These are phyloP conservation scores for Meriones unguiculatus DNA, from an alignment of 2,113 vertebrate genomes.

Conservation along the genomic window DNA sequence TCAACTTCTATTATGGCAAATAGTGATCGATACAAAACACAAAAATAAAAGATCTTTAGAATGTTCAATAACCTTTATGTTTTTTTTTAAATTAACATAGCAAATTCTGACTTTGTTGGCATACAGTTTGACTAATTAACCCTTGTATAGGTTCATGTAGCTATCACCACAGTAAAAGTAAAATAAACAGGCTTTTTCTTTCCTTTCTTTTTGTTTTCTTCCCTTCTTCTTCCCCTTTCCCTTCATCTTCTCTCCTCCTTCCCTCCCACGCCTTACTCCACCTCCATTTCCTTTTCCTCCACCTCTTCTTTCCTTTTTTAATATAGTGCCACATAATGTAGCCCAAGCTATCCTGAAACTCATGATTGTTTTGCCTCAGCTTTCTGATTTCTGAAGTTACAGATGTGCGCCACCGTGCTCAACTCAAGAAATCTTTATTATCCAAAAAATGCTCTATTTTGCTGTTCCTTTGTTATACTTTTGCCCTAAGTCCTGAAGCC, in stretches of 20 bases:
- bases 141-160: slow-evolving; percentile 9
- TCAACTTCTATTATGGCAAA: slow-evolving; percentile 45
- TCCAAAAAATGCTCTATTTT: neutral
- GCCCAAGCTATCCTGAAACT: neutral
- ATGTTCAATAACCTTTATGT: neutral
- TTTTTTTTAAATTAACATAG: slow-evolving; percentile 49
- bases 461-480: neutral
- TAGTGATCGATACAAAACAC: neutral
- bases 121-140: neutral
- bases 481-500: neutral
- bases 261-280: neutral
- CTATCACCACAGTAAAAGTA: neutral
- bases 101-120: slow-evolving; percentile 30
- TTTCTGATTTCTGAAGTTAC: neutral
- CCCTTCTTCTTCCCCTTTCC: no score
- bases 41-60: slow-evolving; percentile 47
- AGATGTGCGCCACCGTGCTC: neutral
- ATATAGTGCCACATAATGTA: neutral
- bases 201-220: neutral
- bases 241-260: neutral
- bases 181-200: neutral
- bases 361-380: neutral
- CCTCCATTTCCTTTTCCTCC: neutral
- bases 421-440: neutral
- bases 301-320: neutral